phyloP scores from a whole-genome alignment of 2,888 invertebrate genomes.

The Orchesella flavescens region DNA sequence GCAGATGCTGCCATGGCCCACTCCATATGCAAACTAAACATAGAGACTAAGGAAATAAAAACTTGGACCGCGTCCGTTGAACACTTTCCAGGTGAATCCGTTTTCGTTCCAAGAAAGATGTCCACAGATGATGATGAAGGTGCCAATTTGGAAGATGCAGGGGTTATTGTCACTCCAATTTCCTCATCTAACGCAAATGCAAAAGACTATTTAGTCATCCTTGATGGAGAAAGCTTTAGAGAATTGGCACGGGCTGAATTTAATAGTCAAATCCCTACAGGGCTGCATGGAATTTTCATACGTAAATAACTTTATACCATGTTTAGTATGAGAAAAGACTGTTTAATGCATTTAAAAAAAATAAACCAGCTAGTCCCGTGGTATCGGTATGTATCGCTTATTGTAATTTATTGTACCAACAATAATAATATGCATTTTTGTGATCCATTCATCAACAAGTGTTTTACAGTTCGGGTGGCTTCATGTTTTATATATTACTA shows the following conservation, averaged over 20 bases:
- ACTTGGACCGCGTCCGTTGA: constrained; percentile 50
- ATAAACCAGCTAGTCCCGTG: neutral
- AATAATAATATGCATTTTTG: constrained; percentile 12
- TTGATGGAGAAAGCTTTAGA: constrained; percentile 74
- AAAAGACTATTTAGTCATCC: constrained; percentile 73
- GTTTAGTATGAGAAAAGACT: too few relatives aligned
- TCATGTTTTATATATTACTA: too few relatives aligned
- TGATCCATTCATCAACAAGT: constrained; percentile 22
- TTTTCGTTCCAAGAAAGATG: constrained; percentile 75
- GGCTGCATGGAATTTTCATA: constrained; percentile 73
- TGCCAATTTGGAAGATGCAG: constrained; percentile 75
- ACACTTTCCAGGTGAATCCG: constrained; percentile 74
- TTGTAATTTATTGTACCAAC: neutral
- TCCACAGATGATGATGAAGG: constrained; percentile 71
- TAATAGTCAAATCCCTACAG: constrained; percentile 71
- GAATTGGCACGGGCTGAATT: constrained; percentile 74
- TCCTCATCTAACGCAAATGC: constrained; percentile 71
- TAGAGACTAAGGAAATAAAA: constrained; percentile 49
- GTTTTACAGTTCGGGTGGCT: neutral
- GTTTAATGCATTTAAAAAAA: neutral
- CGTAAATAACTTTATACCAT: constrained; percentile 30
- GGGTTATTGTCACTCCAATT: constrained; percentile 73
- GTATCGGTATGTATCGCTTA: neutral
- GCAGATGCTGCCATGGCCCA: constrained; percentile 70
- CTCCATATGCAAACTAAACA: constrained; percentile 66